Percentiles rank a stretch among this genome's conserved stretches.
These are phyloP conservation scores for Pangasius macronema DNA, from an alignment of 2,797 vertebrate genomes.

Conservation along the genomic window DNA sequence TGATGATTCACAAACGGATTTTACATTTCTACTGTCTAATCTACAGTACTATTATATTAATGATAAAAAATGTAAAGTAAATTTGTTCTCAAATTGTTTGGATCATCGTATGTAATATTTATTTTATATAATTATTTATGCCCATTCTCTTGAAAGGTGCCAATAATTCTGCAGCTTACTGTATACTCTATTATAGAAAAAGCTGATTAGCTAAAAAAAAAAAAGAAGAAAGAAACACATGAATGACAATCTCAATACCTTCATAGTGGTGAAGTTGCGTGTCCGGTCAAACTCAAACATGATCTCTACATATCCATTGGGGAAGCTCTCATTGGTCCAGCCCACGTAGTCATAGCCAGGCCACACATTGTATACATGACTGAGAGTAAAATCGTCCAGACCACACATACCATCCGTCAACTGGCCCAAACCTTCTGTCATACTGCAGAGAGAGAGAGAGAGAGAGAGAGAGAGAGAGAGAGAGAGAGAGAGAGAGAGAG, in stretches of 20 bases:
- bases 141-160: background rate
- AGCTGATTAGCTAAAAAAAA: background rate
- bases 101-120: background rate
- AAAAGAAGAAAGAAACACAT: background rate
- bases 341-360: constrained; percentile 95
- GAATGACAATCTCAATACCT: constrained; percentile 67
- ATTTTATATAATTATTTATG: background rate
- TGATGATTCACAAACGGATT: background rate
- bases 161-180: background rate
- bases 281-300: constrained; percentile 95
- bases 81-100: background rate
- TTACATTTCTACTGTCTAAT: background rate
- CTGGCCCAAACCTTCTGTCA: constrained; percentile 97
- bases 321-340: constrained; percentile 90
- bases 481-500: constrained; percentile 2
- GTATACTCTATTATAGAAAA: background rate
- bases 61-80: background rate
- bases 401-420: constrained; percentile 92
- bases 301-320: constrained; percentile 87
- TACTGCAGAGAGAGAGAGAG: constrained; percentile 71
- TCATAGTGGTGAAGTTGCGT: constrained; percentile 96
- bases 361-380: constrained; percentile 90
- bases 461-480: constrained; percentile 1
- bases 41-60: background rate
- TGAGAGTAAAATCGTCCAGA: constrained; percentile 89